Percentiles rank a stretch among this genome's conserved stretches.
Conservation (phyloP, 2,888 invertebrate species). For the Trachelus troglodyta region DNA sequence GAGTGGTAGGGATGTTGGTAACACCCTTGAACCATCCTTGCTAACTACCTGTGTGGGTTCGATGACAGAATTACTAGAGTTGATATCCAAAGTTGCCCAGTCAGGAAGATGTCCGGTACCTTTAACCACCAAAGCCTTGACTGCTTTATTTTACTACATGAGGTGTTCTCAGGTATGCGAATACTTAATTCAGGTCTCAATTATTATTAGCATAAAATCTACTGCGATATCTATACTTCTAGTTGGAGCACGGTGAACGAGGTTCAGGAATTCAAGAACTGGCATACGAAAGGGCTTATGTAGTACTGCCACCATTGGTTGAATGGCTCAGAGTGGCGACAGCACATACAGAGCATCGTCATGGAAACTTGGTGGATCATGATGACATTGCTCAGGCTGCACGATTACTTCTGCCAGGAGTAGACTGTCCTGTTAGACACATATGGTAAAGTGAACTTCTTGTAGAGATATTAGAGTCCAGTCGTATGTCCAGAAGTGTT, state of each 20-base stretch:
- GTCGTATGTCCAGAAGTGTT: neutral
- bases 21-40: conserved; percentile 73
- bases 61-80: conserved; percentile 80
- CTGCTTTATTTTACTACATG: conserved; percentile 91
- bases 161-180: conserved; percentile 81
- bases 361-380: conserved; percentile 81
- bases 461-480: neutral
- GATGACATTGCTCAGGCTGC: conserved; percentile 93
- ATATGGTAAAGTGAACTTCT: conserved; percentile 69
- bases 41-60: conserved; percentile 92
- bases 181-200: neutral
- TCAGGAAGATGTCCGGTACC: conserved; percentile 68
- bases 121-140: conserved; percentile 77
- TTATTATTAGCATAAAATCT: neutral
- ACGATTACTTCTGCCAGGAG: conserved; percentile 84
- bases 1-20: conserved; percentile 65
- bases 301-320: conserved; percentile 88
- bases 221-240: conserved; percentile 18
- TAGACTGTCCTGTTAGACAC: conserved; percentile 87
- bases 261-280: conserved; percentile 75
- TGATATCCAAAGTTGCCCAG: conserved; percentile 72
- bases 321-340: conserved; percentile 89
- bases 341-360: conserved; percentile 85
- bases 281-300: conserved; percentile 88
- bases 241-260: conserved; percentile 77